Conservation (phyloP, 2,888 invertebrate genomes). For the Aphrophora alni region DNA sequence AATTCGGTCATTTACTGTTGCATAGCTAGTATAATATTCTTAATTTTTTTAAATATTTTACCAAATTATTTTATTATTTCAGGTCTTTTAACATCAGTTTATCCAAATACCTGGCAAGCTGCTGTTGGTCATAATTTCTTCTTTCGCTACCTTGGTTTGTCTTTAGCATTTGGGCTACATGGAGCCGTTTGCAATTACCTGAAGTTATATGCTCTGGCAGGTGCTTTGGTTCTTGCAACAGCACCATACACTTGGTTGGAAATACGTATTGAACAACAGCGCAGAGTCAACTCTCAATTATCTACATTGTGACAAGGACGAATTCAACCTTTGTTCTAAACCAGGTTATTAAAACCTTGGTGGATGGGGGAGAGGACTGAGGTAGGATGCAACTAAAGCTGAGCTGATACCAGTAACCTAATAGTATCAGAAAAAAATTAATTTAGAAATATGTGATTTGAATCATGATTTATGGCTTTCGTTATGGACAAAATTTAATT, state of each 20-base stretch:
- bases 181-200: conserved; percentile 63
- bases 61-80: conserved; percentile 22
- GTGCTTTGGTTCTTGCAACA: conserved; percentile 57
- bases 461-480: too few relatives aligned
- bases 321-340: too few relatives aligned
- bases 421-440: too few relatives aligned
- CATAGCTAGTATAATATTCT: neutral
- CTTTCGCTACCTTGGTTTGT: conserved; percentile 65
- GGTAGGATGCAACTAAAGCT: too few relatives aligned
- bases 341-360: too few relatives aligned
- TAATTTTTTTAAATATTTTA: neutral
- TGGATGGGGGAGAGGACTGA: too few relatives aligned
- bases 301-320: too few relatives aligned
- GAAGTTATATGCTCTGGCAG: conserved; percentile 60
- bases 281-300: too few relatives aligned
- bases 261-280: neutral
- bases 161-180: conserved; percentile 65
- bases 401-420: too few relatives aligned
- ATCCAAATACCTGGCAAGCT: conserved; percentile 58
- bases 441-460: too few relatives aligned
- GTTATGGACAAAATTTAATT: too few relatives aligned
- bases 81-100: conserved; percentile 51
- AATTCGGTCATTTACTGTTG: too few relatives aligned
- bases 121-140: conserved; percentile 59
- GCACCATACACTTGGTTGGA: conserved; percentile 17